Conservation (phyloP, 2,888 invertebrate genomes). For the Phalera bucephala region DNA sequence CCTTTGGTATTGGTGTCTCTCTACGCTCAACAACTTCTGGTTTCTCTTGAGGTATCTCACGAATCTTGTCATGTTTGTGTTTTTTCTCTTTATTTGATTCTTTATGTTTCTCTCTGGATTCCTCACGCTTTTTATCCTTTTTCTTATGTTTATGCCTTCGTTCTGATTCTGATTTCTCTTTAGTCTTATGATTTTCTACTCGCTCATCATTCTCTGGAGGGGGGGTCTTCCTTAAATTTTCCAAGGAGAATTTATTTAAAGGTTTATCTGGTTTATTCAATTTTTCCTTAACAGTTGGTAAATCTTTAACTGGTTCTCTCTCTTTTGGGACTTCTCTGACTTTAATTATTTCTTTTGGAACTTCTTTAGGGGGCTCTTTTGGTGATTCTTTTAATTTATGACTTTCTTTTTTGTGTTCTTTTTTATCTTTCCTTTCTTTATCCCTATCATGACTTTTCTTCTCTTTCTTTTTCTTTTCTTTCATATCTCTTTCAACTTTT, state of each 20-base stretch:
- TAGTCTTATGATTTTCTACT: conserved; percentile 62
- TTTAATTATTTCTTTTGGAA: conserved; percentile 56
- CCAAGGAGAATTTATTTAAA: conserved; percentile 74
- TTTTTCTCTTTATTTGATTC: conserved; percentile 79
- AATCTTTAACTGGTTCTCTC: conserved; percentile 53
- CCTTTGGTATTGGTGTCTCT: conserved; percentile 69
- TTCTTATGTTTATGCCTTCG: conserved; percentile 85
- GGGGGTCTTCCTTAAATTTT: conserved; percentile 75
- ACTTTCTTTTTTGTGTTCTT: conserved; percentile 83
- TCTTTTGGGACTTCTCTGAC: conserved; percentile 64
- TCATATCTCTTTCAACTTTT: conserved; percentile 76
- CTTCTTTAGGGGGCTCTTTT: conserved; percentile 63
- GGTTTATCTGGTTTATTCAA: conserved; percentile 62
- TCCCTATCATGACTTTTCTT: conserved; percentile 85
- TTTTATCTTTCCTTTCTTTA: conserved; percentile 83
- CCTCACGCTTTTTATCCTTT: conserved; percentile 86
- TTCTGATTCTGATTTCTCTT: conserved; percentile 79
- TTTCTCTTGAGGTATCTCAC: conserved; percentile 73
- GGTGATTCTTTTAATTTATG: conserved; percentile 72
- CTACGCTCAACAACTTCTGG: conserved; percentile 72
- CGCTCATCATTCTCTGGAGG: conserved; percentile 64
- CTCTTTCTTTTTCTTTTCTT: conserved; percentile 84
- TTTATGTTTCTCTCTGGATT: conserved; percentile 84
- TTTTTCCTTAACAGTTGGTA: conserved; percentile 63
- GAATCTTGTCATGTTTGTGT: conserved; percentile 80